Percentiles rank a stretch among this genome's conserved stretches.
Evolutionary conservation across 2,113 vertebrate species (phyloP).

Genomic region (Gobius niger): DNA sequence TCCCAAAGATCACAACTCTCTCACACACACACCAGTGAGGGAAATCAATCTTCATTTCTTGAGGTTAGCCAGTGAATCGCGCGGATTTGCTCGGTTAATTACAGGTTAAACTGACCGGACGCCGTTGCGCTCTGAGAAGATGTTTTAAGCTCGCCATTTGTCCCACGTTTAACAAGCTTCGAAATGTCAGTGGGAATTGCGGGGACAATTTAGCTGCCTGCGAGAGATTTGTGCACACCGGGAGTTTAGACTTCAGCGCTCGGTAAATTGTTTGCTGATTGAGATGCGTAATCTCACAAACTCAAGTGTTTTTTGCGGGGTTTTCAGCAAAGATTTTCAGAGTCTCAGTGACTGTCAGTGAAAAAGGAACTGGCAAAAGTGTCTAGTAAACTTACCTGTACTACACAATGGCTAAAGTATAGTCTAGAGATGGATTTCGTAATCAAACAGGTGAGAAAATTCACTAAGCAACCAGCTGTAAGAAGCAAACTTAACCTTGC

Average conservation of each 20-base stretch:
- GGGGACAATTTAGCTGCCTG: slow-evolving; percentile 23
- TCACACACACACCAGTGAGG: neutral
- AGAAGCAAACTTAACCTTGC: neutral
- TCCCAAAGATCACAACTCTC: neutral
- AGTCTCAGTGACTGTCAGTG: too few relatives aligned
- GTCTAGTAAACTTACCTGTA: too few relatives aligned
- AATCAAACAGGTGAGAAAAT: too few relatives aligned
- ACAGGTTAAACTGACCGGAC: slow-evolving; percentile 37
- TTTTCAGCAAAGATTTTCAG: too few relatives aligned
- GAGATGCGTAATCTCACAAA: too few relatives aligned
- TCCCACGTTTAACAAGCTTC: slow-evolving; percentile 5
- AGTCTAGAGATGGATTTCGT: too few relatives aligned
- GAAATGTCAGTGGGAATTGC: slow-evolving; percentile 10
- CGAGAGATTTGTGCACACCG: slow-evolving; percentile 2
- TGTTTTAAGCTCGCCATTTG: slow-evolving; percentile 11
- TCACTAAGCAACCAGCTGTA: neutral
- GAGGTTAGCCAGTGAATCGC: slow-evolving; percentile 1
- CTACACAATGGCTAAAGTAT: too few relatives aligned
- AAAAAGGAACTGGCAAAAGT: too few relatives aligned
- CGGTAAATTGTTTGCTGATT: neutral
- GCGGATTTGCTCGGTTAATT: slow-evolving; percentile 36
- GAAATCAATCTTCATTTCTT: slow-evolving; percentile 21
- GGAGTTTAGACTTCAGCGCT: neutral
- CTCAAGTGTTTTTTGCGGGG: too few relatives aligned
- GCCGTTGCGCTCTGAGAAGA: slow-evolving; percentile 2